phyloP scores from a whole-genome alignment of 1,140 invertebrate genomes.

The Drosophila pseudoananassae region DNA sequence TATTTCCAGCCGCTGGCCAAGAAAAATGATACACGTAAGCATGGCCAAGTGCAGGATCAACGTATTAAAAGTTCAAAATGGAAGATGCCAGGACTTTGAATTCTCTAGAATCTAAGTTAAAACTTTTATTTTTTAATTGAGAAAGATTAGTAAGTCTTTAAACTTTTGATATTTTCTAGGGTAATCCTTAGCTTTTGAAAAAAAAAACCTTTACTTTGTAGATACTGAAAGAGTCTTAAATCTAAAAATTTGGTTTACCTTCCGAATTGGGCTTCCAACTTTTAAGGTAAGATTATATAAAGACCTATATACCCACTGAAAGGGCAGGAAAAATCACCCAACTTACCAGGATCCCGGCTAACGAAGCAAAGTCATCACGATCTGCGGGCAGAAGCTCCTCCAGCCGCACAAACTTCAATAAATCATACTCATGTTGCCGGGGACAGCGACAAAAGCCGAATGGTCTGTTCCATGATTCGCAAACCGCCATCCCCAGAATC shows the following conservation, averaged over 20 bases:
- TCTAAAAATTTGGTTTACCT: too few relatives aligned
- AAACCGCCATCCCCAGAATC: slow-evolving; percentile 18
- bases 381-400: slow-evolving; percentile 62
- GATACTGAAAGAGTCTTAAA: too few relatives aligned
- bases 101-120: not conserved
- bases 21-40: slow-evolving; percentile 77
- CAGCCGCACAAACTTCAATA: slow-evolving; percentile 65
- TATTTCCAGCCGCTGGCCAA: slow-evolving; percentile 62
- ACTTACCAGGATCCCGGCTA: slow-evolving; percentile 27
- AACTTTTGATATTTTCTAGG: too few relatives aligned
- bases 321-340: slow-evolving; percentile 5
- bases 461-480: slow-evolving; percentile 24
- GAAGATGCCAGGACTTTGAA: not conserved
- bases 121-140: not conserved
- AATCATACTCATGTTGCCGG: slow-evolving; percentile 79
- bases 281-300: not conserved
- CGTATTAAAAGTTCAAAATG: not conserved
- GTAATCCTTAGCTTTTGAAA: too few relatives aligned
- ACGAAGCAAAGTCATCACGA: slow-evolving; percentile 46
- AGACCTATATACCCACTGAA: not conserved
- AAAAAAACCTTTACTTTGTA: too few relatives aligned
- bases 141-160: too few relatives aligned
- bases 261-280: not conserved
- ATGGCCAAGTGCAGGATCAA: slow-evolving; percentile 24
- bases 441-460: slow-evolving; percentile 55